Evolutionary conservation across 2,113 vertebrate genomes (phyloP), one percentile per base, ranked within the genome.

Genomic region (Leptobrachium ailaonicum): DNA sequence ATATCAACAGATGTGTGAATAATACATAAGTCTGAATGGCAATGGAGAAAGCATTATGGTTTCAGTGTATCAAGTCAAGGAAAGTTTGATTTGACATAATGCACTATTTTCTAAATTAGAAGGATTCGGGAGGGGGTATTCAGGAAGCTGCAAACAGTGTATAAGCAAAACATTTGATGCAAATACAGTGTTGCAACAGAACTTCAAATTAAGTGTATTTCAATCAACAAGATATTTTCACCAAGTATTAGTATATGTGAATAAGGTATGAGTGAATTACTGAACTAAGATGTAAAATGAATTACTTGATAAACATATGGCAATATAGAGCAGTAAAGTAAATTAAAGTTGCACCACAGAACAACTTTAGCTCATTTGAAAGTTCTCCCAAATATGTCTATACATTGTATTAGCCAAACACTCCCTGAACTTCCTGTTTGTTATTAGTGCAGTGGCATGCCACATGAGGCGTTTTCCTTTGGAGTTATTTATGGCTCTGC

Each of bases 1-100:
- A 80, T 80, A 80, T 80, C 79, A 80, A 80, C 79, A 80, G 79
- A 80, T 80, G 79, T 80, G 79, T 74, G 79, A 80, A 80, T 80
- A 80, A 80, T 80, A 74, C 72, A 80, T 80, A 80, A 69, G 72
- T 75, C 43, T 74, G 64, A 80, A 75, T 73, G 66, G 64, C 54
- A 66, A 63, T 12, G 66, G 47, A 67, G 71, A 73, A 60, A 47
- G 43, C 72, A 62, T 68, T 80, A 80, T 75, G 72, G 79, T 13
- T 42, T 80, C 63, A 13, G 63, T 67, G 78, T 73, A 75, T 80
- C 53, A 74, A 74, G 68, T 50, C 50, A 80, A 79, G 58, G 71
- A 54, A 74, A 69, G 50, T 68, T 56, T 69, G 71, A 20, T 53
- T 66, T 60, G n/a, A 20, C 43, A 64, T 44, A 14, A 44, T 67